phyloP scores from a whole-genome alignment of 2,888 invertebrate genomes.

The Stenurella melanura region DNA sequence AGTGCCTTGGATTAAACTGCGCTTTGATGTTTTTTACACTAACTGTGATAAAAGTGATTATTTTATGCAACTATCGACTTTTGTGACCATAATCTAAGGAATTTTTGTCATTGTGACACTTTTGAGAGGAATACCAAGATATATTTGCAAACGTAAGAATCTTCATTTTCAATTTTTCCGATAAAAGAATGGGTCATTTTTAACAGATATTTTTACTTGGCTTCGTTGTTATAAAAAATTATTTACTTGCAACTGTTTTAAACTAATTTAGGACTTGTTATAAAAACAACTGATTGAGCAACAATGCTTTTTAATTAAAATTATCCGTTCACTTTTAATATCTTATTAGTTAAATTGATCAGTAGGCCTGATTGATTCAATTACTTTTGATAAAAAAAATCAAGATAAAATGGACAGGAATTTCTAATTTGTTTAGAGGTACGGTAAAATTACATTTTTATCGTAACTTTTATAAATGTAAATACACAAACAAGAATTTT shows the following conservation, averaged over 20 bases:
- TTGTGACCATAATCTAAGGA: not conserved
- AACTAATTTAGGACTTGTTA: not conserved
- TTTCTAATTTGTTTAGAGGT: conserved; percentile 7
- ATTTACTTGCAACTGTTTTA: no score
- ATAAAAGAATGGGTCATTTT: conserved; percentile 24
- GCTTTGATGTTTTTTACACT: not conserved
- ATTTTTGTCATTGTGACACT: not conserved
- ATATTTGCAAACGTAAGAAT: conserved; percentile 31
- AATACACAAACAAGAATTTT: not conserved
- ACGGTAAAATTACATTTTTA: not conserved
- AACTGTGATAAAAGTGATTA: conserved; percentile 33
- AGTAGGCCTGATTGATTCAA: conserved; percentile 32
- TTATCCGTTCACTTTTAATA: conserved; percentile 29
- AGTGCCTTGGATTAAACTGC: conserved; percentile 27
- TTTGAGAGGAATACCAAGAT: not conserved
- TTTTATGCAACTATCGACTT: not conserved
- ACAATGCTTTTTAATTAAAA: conserved; percentile 28
- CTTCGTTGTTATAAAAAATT: not conserved
- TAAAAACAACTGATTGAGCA: conserved; percentile 11
- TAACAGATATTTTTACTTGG: not conserved
- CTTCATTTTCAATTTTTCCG: not conserved
- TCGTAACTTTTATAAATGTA: not conserved
- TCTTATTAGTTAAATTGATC: conserved; percentile 23
- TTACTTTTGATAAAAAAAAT: conserved; percentile 2
- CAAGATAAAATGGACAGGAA: conserved; percentile 7